Evolutionary conservation across 2,888 invertebrate genomes (phyloP), one percentile per base, ranked within the genome.

Genomic region (Panopea generosa): DNA sequence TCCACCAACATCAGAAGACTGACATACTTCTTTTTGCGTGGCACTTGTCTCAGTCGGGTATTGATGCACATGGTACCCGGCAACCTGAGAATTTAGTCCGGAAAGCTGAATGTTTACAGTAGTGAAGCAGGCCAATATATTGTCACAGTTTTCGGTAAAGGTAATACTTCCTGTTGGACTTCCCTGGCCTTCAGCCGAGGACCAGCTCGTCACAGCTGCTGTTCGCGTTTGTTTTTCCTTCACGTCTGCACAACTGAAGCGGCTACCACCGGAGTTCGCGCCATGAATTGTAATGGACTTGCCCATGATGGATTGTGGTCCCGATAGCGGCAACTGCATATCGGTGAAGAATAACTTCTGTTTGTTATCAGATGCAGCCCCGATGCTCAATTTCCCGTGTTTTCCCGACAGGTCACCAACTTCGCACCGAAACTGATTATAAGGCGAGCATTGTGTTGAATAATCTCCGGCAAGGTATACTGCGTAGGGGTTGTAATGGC

Each of bases 261-360:
- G 52, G 1, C 50, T 60, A 77, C 95, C 95, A 0, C 97, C 97
- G 0, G 97, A 97, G 89, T 96, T 95, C 90, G 97, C 97, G 90
- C 97, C 97, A 88, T 96, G 97, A 57, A 98, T 94, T 1, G 97
- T 96, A 38, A 98, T 93, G 7, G 98, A 96, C 91, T 95, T 96
- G 57, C 96, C 96, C 87, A 98, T 90, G 86, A 97, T 94, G 80
- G 95, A 95, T 88, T 95, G 93, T 18, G 94, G 94, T 16, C 98
- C 98, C 11, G 95, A 95, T 9, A 98, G 93, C 0, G 96, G 95
- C 38, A 98, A 87, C 87, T 95, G 94, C 0, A 95, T 93, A 92
- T 98, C 98, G 0, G 96, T 96, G 93, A 96, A 96, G 59, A 87
- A 86, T 20, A 61, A 67, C 53, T 78, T 75, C 20, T 69, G 68